Conservation (phyloP, 2,888 invertebrate species). For the Thymelicus lineola region DNA sequence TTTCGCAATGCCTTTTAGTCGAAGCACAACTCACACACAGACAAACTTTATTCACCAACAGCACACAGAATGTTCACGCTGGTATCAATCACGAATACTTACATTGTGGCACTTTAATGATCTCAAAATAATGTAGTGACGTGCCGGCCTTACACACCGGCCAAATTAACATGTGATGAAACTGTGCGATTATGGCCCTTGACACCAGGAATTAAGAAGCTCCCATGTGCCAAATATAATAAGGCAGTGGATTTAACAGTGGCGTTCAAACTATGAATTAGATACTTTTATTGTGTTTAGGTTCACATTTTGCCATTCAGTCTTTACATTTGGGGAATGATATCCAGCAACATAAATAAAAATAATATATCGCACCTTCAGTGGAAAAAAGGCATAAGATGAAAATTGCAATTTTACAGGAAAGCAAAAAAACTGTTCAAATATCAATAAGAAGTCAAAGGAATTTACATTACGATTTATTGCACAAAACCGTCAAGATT, state of each 20-base stretch:
- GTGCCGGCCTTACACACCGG: constrained; percentile 60
- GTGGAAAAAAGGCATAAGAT: too few relatives aligned
- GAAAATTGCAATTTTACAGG: too few relatives aligned
- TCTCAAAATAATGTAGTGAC: constrained; percentile 79
- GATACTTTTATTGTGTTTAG: not conserved
- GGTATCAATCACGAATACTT: constrained; percentile 65
- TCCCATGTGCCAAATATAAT: constrained; percentile 42
- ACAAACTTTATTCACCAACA: constrained; percentile 11
- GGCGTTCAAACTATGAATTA: constrained; percentile 19
- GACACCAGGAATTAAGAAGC: constrained; percentile 51
- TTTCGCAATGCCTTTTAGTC: not conserved
- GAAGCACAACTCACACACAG: not conserved
- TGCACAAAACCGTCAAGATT: too few relatives aligned
- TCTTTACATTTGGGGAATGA: too few relatives aligned
- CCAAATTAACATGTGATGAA: constrained; percentile 49
- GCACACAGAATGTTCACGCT: constrained; percentile 20
- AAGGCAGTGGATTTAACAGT: constrained; percentile 24
- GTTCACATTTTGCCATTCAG: not conserved
- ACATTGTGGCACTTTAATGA: constrained; percentile 70
- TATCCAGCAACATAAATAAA: too few relatives aligned
- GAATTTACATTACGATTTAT: too few relatives aligned
- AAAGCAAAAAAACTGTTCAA: too few relatives aligned
- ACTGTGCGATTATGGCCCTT: constrained; percentile 51
- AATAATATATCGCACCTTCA: too few relatives aligned
- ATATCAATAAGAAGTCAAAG: too few relatives aligned